Conservation (phyloP, 2,797 vertebrate species). For the Betta splendens region DNA sequence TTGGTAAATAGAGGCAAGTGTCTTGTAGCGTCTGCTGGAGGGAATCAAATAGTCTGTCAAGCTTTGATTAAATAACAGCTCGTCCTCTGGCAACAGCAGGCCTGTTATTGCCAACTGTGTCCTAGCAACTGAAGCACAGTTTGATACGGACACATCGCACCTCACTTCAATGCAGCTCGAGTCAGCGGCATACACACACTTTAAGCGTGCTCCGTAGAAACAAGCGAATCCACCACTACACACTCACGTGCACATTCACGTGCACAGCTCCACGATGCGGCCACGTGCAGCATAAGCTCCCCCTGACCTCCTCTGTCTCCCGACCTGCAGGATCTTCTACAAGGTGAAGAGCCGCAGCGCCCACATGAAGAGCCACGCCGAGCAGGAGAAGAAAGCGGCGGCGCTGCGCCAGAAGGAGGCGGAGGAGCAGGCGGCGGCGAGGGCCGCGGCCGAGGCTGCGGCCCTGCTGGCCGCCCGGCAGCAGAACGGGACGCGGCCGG, state of each 20-base stretch:
- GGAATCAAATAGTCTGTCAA: slow-evolving; percentile 24
- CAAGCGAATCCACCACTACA: slow-evolving; percentile 2
- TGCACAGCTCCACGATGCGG: too few relatives aligned
- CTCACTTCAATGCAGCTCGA: slow-evolving; percentile 43
- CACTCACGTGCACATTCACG: too few relatives aligned
- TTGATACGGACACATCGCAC: slow-evolving; percentile 43
- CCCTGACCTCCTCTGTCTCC: not conserved
- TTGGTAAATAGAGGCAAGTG: slow-evolving; percentile 36
- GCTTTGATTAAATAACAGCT: slow-evolving; percentile 59
- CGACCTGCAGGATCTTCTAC: slow-evolving; percentile 86
- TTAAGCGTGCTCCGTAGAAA: too few relatives aligned
- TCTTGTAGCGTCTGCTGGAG: slow-evolving; percentile 33
- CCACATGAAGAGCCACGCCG: slow-evolving; percentile 98
- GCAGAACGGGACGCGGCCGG: slow-evolving; percentile 73
- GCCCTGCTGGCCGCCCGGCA: slow-evolving; percentile 74
- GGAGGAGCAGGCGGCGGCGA: slow-evolving; percentile 77
- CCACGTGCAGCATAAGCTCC: too few relatives aligned
- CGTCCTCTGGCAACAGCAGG: slow-evolving; percentile 62
- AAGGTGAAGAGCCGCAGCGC: slow-evolving; percentile 99
- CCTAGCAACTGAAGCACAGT: slow-evolving; percentile 78
- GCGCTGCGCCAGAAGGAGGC: slow-evolving; percentile 87
- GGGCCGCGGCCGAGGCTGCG: slow-evolving; percentile 58
- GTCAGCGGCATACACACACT: slow-evolving; percentile 36
- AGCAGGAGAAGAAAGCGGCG: slow-evolving; percentile 97
- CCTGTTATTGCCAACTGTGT: slow-evolving; percentile 76